phyloP scores from a whole-genome alignment of 2,888 invertebrate genomes.

The Drosophila crucigera region DNA sequence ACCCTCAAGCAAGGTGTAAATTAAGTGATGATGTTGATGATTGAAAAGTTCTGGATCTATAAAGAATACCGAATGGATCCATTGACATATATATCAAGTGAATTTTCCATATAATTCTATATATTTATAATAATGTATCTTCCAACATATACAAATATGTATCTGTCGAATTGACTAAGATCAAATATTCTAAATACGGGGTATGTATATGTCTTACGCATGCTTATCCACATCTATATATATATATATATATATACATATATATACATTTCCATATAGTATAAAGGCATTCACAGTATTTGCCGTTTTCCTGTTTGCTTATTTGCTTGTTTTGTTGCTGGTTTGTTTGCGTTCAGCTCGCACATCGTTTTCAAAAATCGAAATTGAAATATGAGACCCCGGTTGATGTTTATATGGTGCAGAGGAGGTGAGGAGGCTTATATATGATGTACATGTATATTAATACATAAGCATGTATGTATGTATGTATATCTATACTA shows the following conservation, averaged over 20 bases:
- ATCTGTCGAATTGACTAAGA: neutral
- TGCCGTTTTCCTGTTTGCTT: constrained; percentile 54
- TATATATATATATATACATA: neutral
- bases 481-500: neutral
- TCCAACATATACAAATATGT: neutral
- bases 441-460: neutral
- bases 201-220: constrained; percentile 14
- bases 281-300: constrained; percentile 66
- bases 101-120: neutral
- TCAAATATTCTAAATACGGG: neutral
- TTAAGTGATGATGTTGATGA: neutral
- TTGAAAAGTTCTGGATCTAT: neutral
- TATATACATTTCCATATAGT: constrained; percentile 35
- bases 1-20: constrained; percentile 2
- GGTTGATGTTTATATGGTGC: constrained; percentile 36
- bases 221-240: constrained; percentile 8
- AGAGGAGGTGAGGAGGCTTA: neutral
- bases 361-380: constrained; percentile 78
- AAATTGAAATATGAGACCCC: constrained; percentile 76
- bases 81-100: neutral
- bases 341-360: constrained; percentile 67
- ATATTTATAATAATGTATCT: neutral
- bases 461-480: constrained; percentile 1
- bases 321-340: constrained; percentile 47
- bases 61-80: neutral